Percentiles rank a stretch among this genome's conserved stretches.
These are phyloP conservation scores for Hyppa rectilinea DNA, from an alignment of 2,888 invertebrate genomes.

Conservation along the genomic window DNA sequence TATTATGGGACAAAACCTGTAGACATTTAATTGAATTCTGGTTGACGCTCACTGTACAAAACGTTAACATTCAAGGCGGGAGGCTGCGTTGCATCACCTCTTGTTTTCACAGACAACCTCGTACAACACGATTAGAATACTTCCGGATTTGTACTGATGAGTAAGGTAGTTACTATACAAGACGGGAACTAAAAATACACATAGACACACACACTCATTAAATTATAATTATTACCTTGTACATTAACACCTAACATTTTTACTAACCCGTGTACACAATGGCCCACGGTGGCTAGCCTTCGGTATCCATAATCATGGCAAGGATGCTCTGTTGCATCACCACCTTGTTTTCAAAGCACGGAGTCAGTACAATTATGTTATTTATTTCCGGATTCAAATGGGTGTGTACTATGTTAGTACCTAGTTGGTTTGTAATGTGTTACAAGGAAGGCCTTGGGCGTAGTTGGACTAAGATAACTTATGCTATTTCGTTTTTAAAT, in stretches of 20 bases:
- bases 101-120: slow-evolving; percentile 55
- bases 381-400: slow-evolving; percentile 43
- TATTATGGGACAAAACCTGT: background rate
- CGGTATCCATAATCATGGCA: slow-evolving; percentile 13
- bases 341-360: slow-evolving; percentile 32
- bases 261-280: background rate
- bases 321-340: slow-evolving; percentile 46
- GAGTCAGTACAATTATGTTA: slow-evolving; percentile 28
- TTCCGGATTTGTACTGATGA: slow-evolving; percentile 58
- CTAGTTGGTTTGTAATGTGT: background rate
- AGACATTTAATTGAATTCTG: background rate
- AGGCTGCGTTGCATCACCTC: slow-evolving; percentile 69
- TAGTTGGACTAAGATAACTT: background rate
- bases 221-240: too few relatives aligned
- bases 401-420: slow-evolving; percentile 24
- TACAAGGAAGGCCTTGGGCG: slow-evolving; percentile 15
- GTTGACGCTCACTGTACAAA: slow-evolving; percentile 4
- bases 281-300: background rate
- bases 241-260: background rate
- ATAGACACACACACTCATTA: too few relatives aligned
- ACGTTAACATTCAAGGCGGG: slow-evolving; percentile 73
- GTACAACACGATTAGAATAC: slow-evolving; percentile 12
- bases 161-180: background rate
- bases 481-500: background rate
- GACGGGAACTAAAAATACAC: too few relatives aligned